Evolutionary conservation across 2,888 invertebrate genomes (phyloP), one percentile per base, ranked within the genome.

Genomic region (Diarsia brunnea): DNA sequence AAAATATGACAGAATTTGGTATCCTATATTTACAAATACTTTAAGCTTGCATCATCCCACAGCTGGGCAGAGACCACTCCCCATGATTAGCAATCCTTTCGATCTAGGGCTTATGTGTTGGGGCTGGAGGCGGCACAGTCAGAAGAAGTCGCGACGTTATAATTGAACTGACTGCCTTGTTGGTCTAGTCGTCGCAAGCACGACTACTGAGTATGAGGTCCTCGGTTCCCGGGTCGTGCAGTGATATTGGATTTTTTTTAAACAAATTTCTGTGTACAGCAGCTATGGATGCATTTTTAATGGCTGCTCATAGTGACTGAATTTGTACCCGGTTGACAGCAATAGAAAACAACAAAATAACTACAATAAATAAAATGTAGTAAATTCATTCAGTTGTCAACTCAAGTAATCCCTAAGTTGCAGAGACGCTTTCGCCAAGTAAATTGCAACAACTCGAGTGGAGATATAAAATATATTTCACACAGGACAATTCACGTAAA

Each of bases 381-480:
- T 61, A 55, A 73, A 73, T 80, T 67, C 31, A 67, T 31, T 66
- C 45, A 80, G 45, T 47, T 66, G 66, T 53, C 66, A 53, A 53
- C 47, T 81, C 60, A 21, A 8, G 7, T 81, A 81, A 81, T 66
- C 47, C 53, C 4, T 81, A 43, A 66, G 53, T 73, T 24, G 74
- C 31, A n/a, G 27, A 61, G 27, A 49, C 53, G 66, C 66, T 74
- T 72, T 49, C 14, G 14, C 47, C 24, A 64, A 81, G 53, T 10
- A 73, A 24, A n/a, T 69, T 27, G 66, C 31, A 5, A 68, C 16
- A 64, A 45, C 63, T 55, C 4, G 19, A 64, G 45, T 38, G 45
- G 45, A 53, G 64, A 63, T 58, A 82, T 67, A 66, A 3, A 77
- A 66, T 60, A 79, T 68, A 67, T 81, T 76, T 60, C 58, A 12